These are phyloP conservation scores for Mystacides longicornis DNA, from an alignment of 2,888 invertebrate species.

Conservation along the genomic window DNA sequence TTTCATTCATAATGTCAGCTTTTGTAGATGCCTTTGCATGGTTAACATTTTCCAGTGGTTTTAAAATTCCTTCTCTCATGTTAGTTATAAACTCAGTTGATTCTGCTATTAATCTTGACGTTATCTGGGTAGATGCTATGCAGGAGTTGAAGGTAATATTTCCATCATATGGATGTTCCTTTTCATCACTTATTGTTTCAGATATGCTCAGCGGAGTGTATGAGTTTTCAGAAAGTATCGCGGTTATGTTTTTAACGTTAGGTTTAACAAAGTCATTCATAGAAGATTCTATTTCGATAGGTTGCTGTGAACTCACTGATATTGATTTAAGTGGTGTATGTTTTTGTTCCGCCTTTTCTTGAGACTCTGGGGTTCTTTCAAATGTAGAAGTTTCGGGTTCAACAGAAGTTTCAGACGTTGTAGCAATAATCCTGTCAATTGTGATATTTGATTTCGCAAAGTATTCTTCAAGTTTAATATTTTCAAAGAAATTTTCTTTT, in stretches of 20 bases:
- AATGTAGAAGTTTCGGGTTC: constrained; percentile 33
- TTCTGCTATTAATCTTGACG: constrained; percentile 45
- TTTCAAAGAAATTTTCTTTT: constrained; percentile 43
- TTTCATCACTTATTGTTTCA: constrained; percentile 28
- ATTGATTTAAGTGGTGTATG: constrained; percentile 20
- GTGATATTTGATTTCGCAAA: constrained; percentile 48
- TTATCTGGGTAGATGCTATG: constrained; percentile 41
- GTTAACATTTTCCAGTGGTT: constrained; percentile 33
- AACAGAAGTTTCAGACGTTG: constrained; percentile 42
- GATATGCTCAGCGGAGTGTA: constrained; percentile 20
- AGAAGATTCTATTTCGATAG: constrained; percentile 15
- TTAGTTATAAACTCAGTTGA: constrained; percentile 43
- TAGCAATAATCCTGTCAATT: constrained; percentile 45
- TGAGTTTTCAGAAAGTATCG: constrained; percentile 14
- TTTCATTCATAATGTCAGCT: constrained; percentile 34
- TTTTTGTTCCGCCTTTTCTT: constrained; percentile 33
- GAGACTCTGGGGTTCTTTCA: constrained; percentile 32
- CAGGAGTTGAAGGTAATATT: constrained; percentile 29
- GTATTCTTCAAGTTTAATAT: constrained; percentile 34
- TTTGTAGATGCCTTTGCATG: constrained; percentile 31
- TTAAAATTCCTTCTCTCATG: constrained; percentile 36
- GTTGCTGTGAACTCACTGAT: constrained; percentile 19
- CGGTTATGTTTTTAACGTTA: constrained; percentile 18
- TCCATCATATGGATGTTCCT: constrained; percentile 30
- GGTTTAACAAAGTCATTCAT: constrained; percentile 20